phyloP scores from a whole-genome alignment of 2,888 invertebrate genomes.

The Electrophaes corylata region DNA sequence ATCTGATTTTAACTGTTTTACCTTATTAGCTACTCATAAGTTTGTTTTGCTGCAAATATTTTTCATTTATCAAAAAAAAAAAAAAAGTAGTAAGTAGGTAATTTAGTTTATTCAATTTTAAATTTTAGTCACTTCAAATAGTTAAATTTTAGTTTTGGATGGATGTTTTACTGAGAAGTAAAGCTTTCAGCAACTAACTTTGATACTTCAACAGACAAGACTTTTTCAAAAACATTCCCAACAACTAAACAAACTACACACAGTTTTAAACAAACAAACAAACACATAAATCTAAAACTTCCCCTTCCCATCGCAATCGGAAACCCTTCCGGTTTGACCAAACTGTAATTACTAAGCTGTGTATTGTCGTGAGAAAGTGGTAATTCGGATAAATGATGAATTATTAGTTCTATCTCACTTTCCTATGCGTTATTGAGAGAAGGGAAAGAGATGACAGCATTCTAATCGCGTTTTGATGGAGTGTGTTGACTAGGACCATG shows the following conservation, averaged over 20 bases:
- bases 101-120: too few species aligned
- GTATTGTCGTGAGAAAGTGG: conserved; percentile 63
- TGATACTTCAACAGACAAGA: conserved; percentile 6
- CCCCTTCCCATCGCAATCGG: conserved; percentile 54
- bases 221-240: neutral
- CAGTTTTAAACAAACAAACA: conserved; percentile 42
- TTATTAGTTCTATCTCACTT: conserved; percentile 51
- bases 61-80: too few species aligned
- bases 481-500: conserved; percentile 27
- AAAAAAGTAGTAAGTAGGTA: too few species aligned
- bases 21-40: too few species aligned
- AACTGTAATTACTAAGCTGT: conserved; percentile 53
- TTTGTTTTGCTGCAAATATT: too few species aligned
- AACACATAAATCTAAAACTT: conserved; percentile 51
- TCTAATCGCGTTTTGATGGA: conserved; percentile 39
- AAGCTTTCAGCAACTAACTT: too few species aligned
- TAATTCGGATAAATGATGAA: conserved; percentile 57
- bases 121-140: too few species aligned
- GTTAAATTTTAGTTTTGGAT: too few species aligned
- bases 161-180: too few species aligned
- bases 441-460: conserved; percentile 47
- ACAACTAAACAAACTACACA: conserved; percentile 28
- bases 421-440: conserved; percentile 22
- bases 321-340: conserved; percentile 74
- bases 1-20: too few species aligned